Percentiles rank a stretch among this genome's conserved stretches.
Conservation (phyloP, 2,797 vertebrate species). For the Epinephelus malabaricus region DNA sequence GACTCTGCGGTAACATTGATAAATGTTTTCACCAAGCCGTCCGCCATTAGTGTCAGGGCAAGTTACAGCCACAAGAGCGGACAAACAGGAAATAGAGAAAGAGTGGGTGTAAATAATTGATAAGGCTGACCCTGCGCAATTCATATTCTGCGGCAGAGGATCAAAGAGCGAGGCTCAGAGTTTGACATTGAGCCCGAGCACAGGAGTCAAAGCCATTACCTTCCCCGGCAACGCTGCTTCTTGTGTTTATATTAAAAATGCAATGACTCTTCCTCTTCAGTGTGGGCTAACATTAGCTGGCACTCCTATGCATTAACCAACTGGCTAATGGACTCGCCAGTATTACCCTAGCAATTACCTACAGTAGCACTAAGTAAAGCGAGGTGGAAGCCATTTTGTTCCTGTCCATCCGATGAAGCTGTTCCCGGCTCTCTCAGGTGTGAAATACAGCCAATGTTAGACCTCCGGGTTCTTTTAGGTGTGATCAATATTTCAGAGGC, state of each 20-base stretch:
- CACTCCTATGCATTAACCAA: slow-evolving; percentile 74
- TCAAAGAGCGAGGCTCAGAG: slow-evolving; percentile 75
- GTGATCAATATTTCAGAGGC: slow-evolving; percentile 82
- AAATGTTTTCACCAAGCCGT: slow-evolving; percentile 81
- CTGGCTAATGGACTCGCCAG: slow-evolving; percentile 74
- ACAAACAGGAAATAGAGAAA: slow-evolving; percentile 83
- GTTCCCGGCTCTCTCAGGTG: slow-evolving; percentile 75
- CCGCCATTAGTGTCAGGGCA: slow-evolving; percentile 83
- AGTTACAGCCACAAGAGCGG: slow-evolving; percentile 80
- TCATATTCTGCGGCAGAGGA: slow-evolving; percentile 81
- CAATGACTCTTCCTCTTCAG: slow-evolving; percentile 58
- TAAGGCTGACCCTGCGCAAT: slow-evolving; percentile 80
- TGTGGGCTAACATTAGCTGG: slow-evolving; percentile 61
- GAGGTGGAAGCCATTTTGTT: slow-evolving; percentile 80
- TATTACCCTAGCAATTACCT: slow-evolving; percentile 68
- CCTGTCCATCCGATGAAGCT: slow-evolving; percentile 69
- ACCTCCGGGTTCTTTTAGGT: slow-evolving; percentile 79
- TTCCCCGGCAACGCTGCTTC: slow-evolving; percentile 53
- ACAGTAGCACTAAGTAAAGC: slow-evolving; percentile 58
- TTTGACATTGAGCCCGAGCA: slow-evolving; percentile 80
- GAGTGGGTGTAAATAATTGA: slow-evolving; percentile 86
- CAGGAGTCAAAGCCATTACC: slow-evolving; percentile 82
- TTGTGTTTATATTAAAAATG: slow-evolving; percentile 77
- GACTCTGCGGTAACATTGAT: slow-evolving; percentile 78
- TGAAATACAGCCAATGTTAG: slow-evolving; percentile 71